Percentiles rank a stretch among this genome's conserved stretches.
Conservation (phyloP, 2,888 invertebrate species). For the Tanypteryx hageni region DNA sequence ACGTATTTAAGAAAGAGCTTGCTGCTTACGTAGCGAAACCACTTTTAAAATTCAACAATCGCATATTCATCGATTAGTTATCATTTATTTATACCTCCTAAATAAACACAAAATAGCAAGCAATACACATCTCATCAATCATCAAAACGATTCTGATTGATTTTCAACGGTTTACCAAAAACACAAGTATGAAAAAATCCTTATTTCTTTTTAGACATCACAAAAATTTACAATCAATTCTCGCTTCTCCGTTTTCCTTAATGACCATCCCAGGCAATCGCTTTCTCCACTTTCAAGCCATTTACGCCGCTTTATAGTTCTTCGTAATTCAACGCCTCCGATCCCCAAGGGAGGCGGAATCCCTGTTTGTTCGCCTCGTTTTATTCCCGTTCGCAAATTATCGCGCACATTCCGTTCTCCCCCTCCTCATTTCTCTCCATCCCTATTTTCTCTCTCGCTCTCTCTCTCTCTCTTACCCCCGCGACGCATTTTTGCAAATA, state of each 20-base stretch:
- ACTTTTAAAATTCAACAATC: no score
- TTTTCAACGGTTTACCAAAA: not conserved
- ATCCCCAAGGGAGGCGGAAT: not conserved
- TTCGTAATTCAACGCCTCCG: not conserved
- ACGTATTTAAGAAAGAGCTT: no score
- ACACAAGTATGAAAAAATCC: no score
- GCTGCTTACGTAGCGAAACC: no score
- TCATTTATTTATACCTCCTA: not conserved
- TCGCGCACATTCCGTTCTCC: not conserved
- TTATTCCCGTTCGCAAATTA: not conserved
- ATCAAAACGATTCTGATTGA: not conserved
- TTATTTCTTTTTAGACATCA: no score
- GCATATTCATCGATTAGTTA: no score
- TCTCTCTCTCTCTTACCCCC: no score
- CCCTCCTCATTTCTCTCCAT: no score
- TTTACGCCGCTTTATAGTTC: not conserved
- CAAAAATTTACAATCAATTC: not conserved
- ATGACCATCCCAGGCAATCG: not conserved
- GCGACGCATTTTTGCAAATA: no score
- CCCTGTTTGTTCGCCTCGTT: not conserved
- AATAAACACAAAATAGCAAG: constrained; percentile 7
- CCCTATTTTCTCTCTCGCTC: no score
- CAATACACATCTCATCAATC: constrained; percentile 30
- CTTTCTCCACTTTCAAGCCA: not conserved
- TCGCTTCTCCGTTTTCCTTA: not conserved